Evolutionary conservation across 1,140 invertebrate genomes (phyloP), one percentile per base, ranked within the genome.

Genomic region (Aphelinus certus): DNA sequence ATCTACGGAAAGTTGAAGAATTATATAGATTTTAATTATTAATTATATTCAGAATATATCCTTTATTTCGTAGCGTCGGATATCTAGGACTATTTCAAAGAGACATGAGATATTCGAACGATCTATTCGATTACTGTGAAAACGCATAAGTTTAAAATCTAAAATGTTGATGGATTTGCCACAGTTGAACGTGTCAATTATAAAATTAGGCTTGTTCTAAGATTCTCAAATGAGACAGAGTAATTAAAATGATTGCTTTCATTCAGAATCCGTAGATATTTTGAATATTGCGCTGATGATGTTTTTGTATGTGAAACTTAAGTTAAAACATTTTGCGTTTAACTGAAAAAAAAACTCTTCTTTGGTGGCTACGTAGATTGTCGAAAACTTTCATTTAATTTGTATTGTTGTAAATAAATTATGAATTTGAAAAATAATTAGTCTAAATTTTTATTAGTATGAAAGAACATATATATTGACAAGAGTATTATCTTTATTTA

Each of bases 261-360:
- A 48, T 57, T 58, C 49, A 26, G 48, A 46, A 47, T 47, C 42
- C 45, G 10, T 68, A 48, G 66, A 10, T 47, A 57, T 63, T 58
- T 68, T n/a, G 58, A 68, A 51, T 43, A 7, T 68, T 10, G 7
- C 46, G 55, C 55, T 57, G 42, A 68, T 49, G 51, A 9, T 43
- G 49, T 61, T 70, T 70, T 70, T 70, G 67, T 70, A 61, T 61
- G 45, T 42, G 51, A 71, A 63, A 62, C 69, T 71, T 58, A 71
- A 43, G 7, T 53, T 55, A 9, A 7, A 57, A 45, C 5, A 58
- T 62, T 49, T 43, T 26, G 48, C 26, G 3, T 62, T 71, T 53
- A 55, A 9, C 53, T 62, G 7, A 46, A 53, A 43, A n/a, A 5
- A 4, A 65, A 65, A 49, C 43, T 48, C 6, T 57, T 72, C 26